Conservation (phyloP, 2,797 vertebrate genomes). For the Natrix natrix region DNA sequence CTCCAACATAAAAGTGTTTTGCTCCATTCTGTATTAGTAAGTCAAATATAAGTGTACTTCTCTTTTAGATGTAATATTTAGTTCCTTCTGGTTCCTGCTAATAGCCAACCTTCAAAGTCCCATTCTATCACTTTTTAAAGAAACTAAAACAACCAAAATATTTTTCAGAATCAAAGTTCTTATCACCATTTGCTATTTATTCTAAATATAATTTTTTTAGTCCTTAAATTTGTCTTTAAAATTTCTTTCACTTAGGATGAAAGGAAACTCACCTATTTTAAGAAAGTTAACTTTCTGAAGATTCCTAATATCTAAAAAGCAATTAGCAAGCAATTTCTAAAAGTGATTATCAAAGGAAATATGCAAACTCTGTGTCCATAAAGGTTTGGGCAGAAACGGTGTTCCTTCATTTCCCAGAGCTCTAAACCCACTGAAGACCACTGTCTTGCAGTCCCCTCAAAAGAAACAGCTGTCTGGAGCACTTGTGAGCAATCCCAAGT, state of each 20-base stretch:
- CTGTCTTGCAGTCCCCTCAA: background rate
- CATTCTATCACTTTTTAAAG: background rate
- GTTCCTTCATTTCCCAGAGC: background rate
- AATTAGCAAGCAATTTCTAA: background rate
- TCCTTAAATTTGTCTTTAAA: background rate
- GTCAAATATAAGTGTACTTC: background rate
- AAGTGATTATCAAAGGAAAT: background rate
- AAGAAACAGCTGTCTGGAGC: background rate
- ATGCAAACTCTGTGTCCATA: background rate
- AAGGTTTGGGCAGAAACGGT: background rate
- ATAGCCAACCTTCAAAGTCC: background rate
- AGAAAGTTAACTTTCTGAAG: background rate
- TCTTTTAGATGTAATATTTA: background rate
- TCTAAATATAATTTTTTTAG: background rate
- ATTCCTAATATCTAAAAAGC: background rate
- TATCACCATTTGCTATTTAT: background rate
- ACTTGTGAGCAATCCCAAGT: background rate
- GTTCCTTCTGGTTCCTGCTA: background rate
- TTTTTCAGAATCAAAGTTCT: background rate
- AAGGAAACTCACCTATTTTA: too few relatives aligned
- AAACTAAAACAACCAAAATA: background rate
- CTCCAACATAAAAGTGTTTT: background rate
- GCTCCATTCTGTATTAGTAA: background rate
- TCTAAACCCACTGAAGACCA: background rate
- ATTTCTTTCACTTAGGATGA: background rate